Evolutionary conservation across 2,888 invertebrate species (phyloP), one percentile per base, ranked within the genome.

Genomic region (Automeris io): DNA sequence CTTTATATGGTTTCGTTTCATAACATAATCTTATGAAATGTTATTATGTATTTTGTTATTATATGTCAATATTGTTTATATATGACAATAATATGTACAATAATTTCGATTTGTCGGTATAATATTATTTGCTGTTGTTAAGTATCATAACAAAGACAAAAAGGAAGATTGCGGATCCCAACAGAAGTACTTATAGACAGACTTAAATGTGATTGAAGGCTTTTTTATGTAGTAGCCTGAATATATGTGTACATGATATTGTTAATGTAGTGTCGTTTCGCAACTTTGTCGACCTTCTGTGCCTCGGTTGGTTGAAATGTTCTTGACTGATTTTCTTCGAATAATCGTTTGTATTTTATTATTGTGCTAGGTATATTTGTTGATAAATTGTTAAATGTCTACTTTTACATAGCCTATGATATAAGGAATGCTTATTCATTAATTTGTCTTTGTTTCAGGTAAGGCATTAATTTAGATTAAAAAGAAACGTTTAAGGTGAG

Each of bases 361-460:
- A 48, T 46, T 48, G n/a, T n/a, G n/a, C 57, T 56, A 54, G 52
- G 56, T 45, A 51, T 38, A 43, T 39, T 43, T 44, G 39, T 39
- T 29, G 25, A 21, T 31, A 2, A 8, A n/a, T n/a, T n/a, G n/a
- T n/a, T 32, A 12, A n/a, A 16, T 16, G 16, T 16, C 13, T 16
- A 13, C 9, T 11, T 24, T 24, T 8, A 26, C 6, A 16, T 8
- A 29, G 13, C 16, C 8, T n/a, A 29, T 16, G 8, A n/a, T 29
- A 16, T n/a, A n/a, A 4, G 13, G 3, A 8, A 11, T 29, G n/a
- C n/a, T 16, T 29, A 29, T 4, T 29, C 13, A 29, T 29, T 45
- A 46, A 32, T 37, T 29, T 49, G 31, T 47, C 45, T 58, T 79
- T 77, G 80, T 83, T 83, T 61, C 85, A 83, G 83, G 83, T 83